Base-by-base conservation (phyloP, 1,140 invertebrate genomes). In the Antheraea mylitta region DNA sequence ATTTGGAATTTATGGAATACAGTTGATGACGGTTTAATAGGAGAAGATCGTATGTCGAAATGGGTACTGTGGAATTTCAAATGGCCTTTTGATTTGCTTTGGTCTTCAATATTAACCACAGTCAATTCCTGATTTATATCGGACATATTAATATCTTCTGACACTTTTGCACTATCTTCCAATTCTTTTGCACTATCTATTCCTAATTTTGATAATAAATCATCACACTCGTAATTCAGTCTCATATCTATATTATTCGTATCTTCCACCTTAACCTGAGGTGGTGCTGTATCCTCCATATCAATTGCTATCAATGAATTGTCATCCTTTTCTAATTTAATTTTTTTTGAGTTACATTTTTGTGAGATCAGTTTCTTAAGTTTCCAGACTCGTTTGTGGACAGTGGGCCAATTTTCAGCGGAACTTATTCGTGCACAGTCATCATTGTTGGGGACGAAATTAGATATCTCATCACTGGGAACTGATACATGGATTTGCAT, bases 1-100 rank as follows among this genome's bases (percentile, higher is more conserved):
- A 91, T 89, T 76, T 90, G 87, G 69, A 91, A 89, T 70, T 86
- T 91, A 63, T 80, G 74, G 61, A 91, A 89, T 3, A 83, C 77
- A 38, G 85, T 82, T 7, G 88, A 85, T 3, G 89, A 81, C 13
- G 86, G 72, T 80, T 91, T 91, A 36, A 91, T 91, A 18, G 89
- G 89, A 9, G 89, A 91, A 18, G 89, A 91, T 66, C 89, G 73
- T 30, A 91, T 91, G 73, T 91, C 88, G 61, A 91, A 91, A 76
- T 91, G 88, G 53, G 89, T 74, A 69, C 87, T 90, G 64, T 85
- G 87, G 62, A 91, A 91, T 74, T 87, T 77, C 38, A 84, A 71
- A 65, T 87, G 86, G 10, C 70, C 69, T 68, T 78, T 80, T 6
- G 64, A n/a, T 64, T 72, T 71, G 60, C 71, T 70, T 18, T n/a